Evolutionary conservation across 2,888 invertebrate species (phyloP).

Genomic region (Ochlodes sylvanus): DNA sequence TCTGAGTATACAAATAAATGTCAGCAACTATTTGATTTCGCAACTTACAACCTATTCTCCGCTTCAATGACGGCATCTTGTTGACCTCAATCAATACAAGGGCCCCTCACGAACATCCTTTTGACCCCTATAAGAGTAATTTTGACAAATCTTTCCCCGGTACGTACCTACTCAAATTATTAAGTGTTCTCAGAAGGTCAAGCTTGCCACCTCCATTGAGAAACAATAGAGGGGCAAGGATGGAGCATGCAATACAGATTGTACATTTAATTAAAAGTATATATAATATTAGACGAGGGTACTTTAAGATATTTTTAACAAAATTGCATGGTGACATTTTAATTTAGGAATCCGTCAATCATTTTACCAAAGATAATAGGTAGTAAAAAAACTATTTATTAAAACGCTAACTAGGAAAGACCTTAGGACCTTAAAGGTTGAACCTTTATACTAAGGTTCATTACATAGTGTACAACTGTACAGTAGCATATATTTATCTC

Average conservation of each 20-base stretch:
- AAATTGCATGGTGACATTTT: no score
- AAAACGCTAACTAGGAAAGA: no score
- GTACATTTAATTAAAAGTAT: constrained; percentile 1
- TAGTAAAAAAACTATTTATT: no score
- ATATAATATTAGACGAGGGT: background rate
- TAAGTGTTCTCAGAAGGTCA: constrained; percentile 30
- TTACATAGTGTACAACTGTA: no score
- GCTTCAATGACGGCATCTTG: constrained; percentile 28
- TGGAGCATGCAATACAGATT: background rate
- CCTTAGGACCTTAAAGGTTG: no score
- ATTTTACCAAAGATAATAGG: no score
- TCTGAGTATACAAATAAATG: constrained; percentile 14
- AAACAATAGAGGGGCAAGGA: constrained; percentile 45
- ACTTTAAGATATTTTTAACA: background rate
- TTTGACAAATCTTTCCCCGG: constrained; percentile 31
- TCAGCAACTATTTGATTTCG: constrained; percentile 20
- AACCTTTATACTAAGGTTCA: no score
- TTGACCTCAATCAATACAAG: constrained; percentile 31
- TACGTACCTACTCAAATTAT: constrained; percentile 19
- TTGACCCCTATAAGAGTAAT: constrained; percentile 29
- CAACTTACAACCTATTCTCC: constrained; percentile 24
- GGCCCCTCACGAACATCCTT: constrained; percentile 27
- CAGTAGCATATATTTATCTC: no score
- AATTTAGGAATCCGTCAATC: no score
- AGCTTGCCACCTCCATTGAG: constrained; percentile 49